Evolutionary conservation across 2,797 vertebrate species (phyloP).

Genomic region (Todus mexicanus): DNA sequence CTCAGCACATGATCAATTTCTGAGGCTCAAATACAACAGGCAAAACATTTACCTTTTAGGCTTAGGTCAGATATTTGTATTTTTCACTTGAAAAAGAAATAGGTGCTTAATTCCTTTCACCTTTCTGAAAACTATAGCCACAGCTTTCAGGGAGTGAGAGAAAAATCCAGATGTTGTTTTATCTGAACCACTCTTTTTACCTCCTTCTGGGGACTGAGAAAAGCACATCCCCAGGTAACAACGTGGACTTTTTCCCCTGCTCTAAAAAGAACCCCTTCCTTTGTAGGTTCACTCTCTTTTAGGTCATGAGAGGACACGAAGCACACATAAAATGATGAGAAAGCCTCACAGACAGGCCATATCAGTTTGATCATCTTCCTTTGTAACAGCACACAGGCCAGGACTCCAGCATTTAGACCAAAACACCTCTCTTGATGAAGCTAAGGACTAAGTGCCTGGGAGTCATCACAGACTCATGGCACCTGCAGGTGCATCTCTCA

Average conservation of each 20-base stretch:
- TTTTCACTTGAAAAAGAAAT: not conserved
- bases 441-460: not conserved
- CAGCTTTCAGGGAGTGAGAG: not conserved
- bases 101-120: not conserved
- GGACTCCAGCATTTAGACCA: not conserved
- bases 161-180: not conserved
- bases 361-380: not conserved
- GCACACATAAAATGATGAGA: rapidly evolving
- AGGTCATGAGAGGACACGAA: not conserved
- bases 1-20: not conserved
- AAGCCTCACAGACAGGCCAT: not conserved
- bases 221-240: not conserved
- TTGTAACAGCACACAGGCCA: not conserved
- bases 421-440: not conserved
- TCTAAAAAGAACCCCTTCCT: not conserved
- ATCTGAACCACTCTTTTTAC: not conserved
- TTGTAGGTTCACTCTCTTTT: not conserved
- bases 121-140: not conserved
- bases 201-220: not conserved
- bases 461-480: rapidly evolving
- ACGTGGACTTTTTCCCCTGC: not conserved
- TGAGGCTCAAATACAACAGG: not conserved
- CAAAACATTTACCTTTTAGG: not conserved
- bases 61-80: not conserved
- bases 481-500: not conserved